phyloP scores from a whole-genome alignment of 1,140 invertebrate species.

The Lasioglossum baleicum region DNA sequence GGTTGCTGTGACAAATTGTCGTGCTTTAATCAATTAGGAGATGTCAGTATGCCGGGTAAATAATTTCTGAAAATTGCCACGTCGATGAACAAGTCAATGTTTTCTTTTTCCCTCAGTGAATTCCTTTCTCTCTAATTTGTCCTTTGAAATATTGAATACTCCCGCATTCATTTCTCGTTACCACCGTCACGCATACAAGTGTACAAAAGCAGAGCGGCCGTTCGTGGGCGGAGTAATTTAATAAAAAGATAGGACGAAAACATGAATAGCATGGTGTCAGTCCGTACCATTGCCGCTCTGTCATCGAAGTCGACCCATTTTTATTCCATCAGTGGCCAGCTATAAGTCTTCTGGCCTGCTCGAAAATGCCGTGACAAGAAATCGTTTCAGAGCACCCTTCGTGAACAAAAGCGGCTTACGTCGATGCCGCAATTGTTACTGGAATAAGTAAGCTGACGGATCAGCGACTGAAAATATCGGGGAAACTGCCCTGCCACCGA shows the following conservation, averaged over 20 bases:
- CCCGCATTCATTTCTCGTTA: too few relatives aligned
- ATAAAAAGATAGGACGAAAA: constrained; percentile 47
- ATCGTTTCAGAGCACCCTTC: constrained; percentile 34
- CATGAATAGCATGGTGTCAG: constrained; percentile 36
- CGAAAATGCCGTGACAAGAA: constrained; percentile 55
- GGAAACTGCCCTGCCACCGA: too few relatives aligned
- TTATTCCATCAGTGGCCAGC: constrained; percentile 32
- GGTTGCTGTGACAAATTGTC: too few relatives aligned
- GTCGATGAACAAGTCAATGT: too few relatives aligned
- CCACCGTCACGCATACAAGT: too few relatives aligned
- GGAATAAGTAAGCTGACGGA: constrained; percentile 19
- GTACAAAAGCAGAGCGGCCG: neutral
- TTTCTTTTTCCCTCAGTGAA: too few relatives aligned
- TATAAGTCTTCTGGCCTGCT: constrained; percentile 31
- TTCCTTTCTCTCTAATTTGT: too few relatives aligned
- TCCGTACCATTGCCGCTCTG: constrained; percentile 34
- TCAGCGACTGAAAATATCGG: neutral
- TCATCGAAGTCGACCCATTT: constrained; percentile 50
- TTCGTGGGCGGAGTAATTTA: constrained; percentile 42
- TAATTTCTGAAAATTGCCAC: too few relatives aligned
- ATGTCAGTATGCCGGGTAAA: too few relatives aligned
- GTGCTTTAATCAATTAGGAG: too few relatives aligned
- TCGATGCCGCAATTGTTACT: constrained; percentile 11
- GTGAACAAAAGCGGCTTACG: neutral
- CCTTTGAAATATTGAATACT: too few relatives aligned